A percentile compares a stretch with the other conserved stretches of the same genome.
phyloP scores from a whole-genome alignment of 2,797 vertebrate species.

The Monodelphis domestica region DNA sequence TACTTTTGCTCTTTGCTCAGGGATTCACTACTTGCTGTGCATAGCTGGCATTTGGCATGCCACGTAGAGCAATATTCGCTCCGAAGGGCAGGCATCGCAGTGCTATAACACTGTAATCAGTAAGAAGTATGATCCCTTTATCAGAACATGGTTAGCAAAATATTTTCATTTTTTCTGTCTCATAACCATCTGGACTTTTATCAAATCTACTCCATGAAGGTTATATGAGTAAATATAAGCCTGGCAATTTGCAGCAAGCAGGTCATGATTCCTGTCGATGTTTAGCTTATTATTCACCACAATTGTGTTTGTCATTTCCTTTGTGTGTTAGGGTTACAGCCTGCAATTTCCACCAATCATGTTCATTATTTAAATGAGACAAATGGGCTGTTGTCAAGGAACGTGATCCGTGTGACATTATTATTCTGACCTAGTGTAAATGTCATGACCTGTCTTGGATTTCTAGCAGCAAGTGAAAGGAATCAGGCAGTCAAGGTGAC shows the following conservation, averaged over 20 bases:
- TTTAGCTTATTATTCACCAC: not conserved
- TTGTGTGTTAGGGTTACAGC: slow-evolving; percentile 69
- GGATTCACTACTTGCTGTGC: fast-evolving
- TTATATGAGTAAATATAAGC: slow-evolving; percentile 1
- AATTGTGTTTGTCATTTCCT: not conserved
- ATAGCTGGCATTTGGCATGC: not conserved
- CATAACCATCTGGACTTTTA: not conserved
- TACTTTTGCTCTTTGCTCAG: not conserved
- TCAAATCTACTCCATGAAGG: slow-evolving; percentile 37
- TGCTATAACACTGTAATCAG: not conserved
- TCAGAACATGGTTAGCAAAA: slow-evolving; percentile 26
- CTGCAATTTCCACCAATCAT: slow-evolving; percentile 86
- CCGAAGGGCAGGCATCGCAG: not conserved
- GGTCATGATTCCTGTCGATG: not conserved
- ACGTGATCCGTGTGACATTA: slow-evolving; percentile 80
- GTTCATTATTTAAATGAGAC: slow-evolving; percentile 93
- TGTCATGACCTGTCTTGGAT: slow-evolving; percentile 87
- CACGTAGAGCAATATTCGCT: not conserved
- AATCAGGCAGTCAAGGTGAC: slow-evolving; percentile 84
- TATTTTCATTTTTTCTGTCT: slow-evolving; percentile 59
- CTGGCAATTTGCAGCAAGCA: not conserved
- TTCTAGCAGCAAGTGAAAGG: slow-evolving; percentile 86
- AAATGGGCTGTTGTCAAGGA: slow-evolving; percentile 88
- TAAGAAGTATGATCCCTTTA: slow-evolving; percentile 6
- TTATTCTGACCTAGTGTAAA: slow-evolving; percentile 91